Base-by-base conservation (phyloP, 2,888 invertebrate species). In the Perizoma affinitatum region DNA sequence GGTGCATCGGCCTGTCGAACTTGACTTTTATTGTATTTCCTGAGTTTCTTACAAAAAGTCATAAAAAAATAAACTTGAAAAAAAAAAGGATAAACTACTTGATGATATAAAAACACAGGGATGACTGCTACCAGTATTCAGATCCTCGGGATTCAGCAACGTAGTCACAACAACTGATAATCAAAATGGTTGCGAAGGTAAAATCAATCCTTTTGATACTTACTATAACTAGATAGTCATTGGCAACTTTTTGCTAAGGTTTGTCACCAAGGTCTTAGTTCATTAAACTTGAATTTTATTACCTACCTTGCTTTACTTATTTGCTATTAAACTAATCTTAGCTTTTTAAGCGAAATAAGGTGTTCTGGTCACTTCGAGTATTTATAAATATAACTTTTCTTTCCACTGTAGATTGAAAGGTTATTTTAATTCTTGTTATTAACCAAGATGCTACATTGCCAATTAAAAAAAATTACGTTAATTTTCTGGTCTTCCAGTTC, bases 1-100 rank as follows among this genome's bases (percentile, higher is more conserved):
- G 72, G 87, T 77, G 82, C 85, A 82, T 84, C 84, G 86, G 60
- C 81, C 85, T 66, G 66, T 67, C 74, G 85, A 72, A 80, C 90
- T 90, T 90, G 90, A 89, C 88, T 88, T 90, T 90, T 83, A 87
- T 68, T 10, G 71, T 60, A 71, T 82, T 89, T 90, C 90, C 90
- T 89, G 87, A 83, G 80, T 84, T 86, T 86, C 82, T 84, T 64
- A 71, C 73, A 61, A 57, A 52, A 42, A 48, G 34, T 11, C 22
- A 43, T 41, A 33, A 74, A 80, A 67, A 66, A 78, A 79, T 78
- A 76, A 62, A 75, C 74, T 73, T 73, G 67, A 79, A 72, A 69
- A 73, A 78, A 75, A 87, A 85, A 83, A 86, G 79, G 82, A 84
- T 71, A 80, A 76, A 63, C 75, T 71, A 52, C 45, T 71, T 56